Base-by-base conservation (phyloP, 1,140 invertebrate genomes). In the Drepana arcuata region DNA sequence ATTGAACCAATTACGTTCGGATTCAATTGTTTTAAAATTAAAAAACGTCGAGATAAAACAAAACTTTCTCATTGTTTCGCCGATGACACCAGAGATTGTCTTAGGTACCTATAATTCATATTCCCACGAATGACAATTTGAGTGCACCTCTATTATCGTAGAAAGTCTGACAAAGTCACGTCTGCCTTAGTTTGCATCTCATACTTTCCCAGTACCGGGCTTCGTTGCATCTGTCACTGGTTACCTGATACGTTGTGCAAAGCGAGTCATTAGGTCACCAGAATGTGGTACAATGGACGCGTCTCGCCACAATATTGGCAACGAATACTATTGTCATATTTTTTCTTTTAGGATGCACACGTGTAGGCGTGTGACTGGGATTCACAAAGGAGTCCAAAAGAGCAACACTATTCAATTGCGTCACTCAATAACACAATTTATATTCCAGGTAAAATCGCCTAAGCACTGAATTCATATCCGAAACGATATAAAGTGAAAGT, bases 101-200 rank as follows among this genome's bases (percentile, higher is more conserved):
- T 48, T 55, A n/a, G n/a, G n/a, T n/a, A 48, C 45, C 40, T 38
- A 64, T 69, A 57, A 68, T 65, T 71, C 55, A 32, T 41, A 57
- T 79, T 79, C 74, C 69, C 74, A 79, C 74, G 71, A 53, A 68
- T 66, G 63, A 68, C 63, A 68, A 68, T 50, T 53, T 66, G 61
- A 73, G 55, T 66, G 50, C 49, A 58, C 56, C 46, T 52, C 38
- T 57, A 61, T 63, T 61, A 63, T 37, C 34, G 52, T 73, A 72
- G 74, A 79, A 75, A 79, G 63, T 72, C 48, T 54, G 51, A 56
- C 55, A 54, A 45, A 74, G 69, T 78, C 71, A 75, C 73, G 71
- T 75, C 58, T 66, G 64, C 52, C 62, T 73, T 64, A 67, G 61
- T 74, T 72, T 73, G 74, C 74, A 73, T 73, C 61, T 63, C 37